phyloP scores from a whole-genome alignment of 1,140 invertebrate species.

The Drosophila pallidifrons region DNA sequence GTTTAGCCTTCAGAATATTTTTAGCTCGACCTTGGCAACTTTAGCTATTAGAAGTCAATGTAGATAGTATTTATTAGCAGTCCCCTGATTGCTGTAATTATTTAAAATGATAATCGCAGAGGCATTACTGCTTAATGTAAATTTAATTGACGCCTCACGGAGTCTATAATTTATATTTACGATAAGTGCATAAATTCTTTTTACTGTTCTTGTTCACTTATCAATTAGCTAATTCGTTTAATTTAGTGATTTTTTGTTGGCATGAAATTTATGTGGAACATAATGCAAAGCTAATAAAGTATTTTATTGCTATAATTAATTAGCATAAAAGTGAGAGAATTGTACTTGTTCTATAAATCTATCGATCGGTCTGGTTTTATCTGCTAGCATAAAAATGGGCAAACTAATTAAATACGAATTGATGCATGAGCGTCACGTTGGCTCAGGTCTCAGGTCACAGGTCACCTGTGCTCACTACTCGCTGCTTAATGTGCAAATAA shows the following conservation, averaged over 20 bases:
- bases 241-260: background rate
- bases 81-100: background rate
- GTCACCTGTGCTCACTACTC: slow-evolving; percentile 43
- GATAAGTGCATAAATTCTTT: no score
- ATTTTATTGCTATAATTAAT: slow-evolving; percentile 1
- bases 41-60: background rate
- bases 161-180: background rate
- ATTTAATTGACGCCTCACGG: background rate
- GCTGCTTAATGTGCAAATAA: slow-evolving; percentile 74
- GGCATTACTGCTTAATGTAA: background rate
- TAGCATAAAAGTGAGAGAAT: background rate
- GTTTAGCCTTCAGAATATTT: slow-evolving; percentile 65
- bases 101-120: background rate
- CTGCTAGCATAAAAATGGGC: slow-evolving; percentile 62
- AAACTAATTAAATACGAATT: slow-evolving; percentile 73
- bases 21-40: slow-evolving; percentile 44
- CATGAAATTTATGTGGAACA: background rate
- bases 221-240: background rate
- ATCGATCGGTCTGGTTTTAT: slow-evolving; percentile 21
- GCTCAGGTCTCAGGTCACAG: slow-evolving; percentile 42
- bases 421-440: slow-evolving; percentile 69
- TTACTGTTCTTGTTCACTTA: background rate
- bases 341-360: slow-evolving; percentile 52
- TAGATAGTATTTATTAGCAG: background rate
- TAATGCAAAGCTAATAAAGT: background rate